phyloP scores from a whole-genome alignment of 2,888 invertebrate genomes.

The Agrenia bidenticulata region DNA sequence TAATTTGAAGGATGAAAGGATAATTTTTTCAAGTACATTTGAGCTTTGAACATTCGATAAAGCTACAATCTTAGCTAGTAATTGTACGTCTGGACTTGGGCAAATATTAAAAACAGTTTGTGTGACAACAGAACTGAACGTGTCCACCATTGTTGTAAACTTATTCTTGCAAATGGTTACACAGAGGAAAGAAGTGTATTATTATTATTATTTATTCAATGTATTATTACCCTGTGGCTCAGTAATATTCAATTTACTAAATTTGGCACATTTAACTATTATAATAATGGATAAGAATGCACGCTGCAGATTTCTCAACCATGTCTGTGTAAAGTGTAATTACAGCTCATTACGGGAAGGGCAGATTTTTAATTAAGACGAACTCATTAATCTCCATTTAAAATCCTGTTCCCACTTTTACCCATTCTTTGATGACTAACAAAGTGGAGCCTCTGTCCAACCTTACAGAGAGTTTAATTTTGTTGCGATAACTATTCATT shows the following conservation, averaged over 20 bases:
- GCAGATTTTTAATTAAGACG: constrained; percentile 20
- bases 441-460: not conserved
- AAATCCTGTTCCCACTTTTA: not conserved
- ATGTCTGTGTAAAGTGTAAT: constrained; percentile 14
- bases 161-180: too few relatives aligned
- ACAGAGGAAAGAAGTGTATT: too few relatives aligned
- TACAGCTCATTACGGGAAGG: constrained; percentile 14
- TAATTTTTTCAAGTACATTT: too few relatives aligned
- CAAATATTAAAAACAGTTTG: too few relatives aligned
- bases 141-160: too few relatives aligned
- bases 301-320: constrained; percentile 11
- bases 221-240: too few relatives aligned
- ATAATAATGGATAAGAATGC: not conserved
- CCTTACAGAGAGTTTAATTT: not conserved
- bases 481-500: not conserved
- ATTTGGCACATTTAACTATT: not conserved
- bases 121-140: too few relatives aligned
- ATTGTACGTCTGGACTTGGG: too few relatives aligned
- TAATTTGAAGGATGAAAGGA: too few relatives aligned
- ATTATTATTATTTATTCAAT: not conserved
- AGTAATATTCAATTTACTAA: too few relatives aligned
- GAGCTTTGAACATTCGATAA: too few relatives aligned
- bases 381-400: constrained; percentile 21
- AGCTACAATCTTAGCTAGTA: too few relatives aligned
- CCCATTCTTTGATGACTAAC: constrained; percentile 6